Evolutionary conservation across 2,113 vertebrate species (phyloP), one percentile per base, ranked within the genome.

Genomic region (Etia nguti): DNA sequence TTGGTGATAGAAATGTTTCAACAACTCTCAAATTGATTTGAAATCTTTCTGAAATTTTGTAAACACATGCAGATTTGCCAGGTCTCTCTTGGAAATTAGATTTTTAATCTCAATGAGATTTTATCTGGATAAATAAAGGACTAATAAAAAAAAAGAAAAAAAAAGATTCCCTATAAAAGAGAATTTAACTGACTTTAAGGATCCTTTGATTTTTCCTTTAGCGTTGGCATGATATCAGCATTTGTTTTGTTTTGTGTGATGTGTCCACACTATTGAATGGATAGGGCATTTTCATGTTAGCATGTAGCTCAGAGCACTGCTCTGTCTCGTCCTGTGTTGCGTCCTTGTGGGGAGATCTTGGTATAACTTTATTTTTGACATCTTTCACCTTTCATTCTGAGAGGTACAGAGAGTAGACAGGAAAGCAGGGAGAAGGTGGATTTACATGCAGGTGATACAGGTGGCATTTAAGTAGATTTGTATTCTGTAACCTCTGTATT

Each of bases 241-340:
- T 70, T 24, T 41, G 62, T 8, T 65, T 7, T 41, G 8, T 68
- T 0, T 4, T 15, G 62, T 41, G 11, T 15, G 36, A 41, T 0
- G 3, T 41, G 36, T 41, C 11, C 22, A 22, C 62, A 1, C 62
- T 24, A 8, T 22, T 41, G 20, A 8, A 68, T 22, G 34, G 0
- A 22, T 41, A 15, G 1, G 20, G n/a, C 11, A 31, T 36, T 36
- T 65, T 65, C n/a, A 24, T 41, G 62, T 41, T 24, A 68, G 36
- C 7, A 15, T 41, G 62, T 41, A 41, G 62, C 62, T 68, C 62
- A 68, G 62, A 68, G 7, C 34, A 41, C 34, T 22, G 62, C 34
- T 68, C 34, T 22, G 34, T 0, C 34, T 68, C 34, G 13, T n/a
- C n/a, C n/a, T n/a, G 0, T 68, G 20, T 68, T 68, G 36, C 0